Evolutionary conservation across 2,113 vertebrate species (phyloP).

Genomic region (Xiphorhynchus elegans): DNA sequence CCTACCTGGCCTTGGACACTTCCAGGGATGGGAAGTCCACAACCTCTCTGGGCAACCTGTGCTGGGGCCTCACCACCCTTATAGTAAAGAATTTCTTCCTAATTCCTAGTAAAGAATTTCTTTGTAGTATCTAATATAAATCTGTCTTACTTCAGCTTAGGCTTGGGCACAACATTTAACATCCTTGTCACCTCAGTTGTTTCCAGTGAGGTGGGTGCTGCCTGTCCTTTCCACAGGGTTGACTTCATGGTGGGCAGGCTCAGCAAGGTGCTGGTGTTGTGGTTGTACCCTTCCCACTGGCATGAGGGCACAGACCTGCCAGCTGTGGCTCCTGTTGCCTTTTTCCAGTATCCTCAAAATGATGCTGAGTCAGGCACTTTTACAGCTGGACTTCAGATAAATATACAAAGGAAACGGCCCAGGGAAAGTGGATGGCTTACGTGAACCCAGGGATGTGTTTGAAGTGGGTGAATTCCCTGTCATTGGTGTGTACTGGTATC

Average conservation of each 20-base stretch:
- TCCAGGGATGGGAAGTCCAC: not conserved
- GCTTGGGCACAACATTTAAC: too few species aligned
- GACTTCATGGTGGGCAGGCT: accelerated
- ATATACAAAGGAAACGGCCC: not conserved
- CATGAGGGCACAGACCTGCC: accelerated
- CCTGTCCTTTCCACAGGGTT: not conserved
- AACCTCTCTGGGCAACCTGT: accelerated
- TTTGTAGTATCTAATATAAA: not conserved
- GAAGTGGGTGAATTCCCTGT: not conserved
- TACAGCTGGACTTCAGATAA: not conserved
- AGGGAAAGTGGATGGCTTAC: not conserved
- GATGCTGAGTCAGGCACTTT: not conserved
- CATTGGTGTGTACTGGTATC: accelerated
- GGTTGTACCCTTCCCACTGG: accelerated
- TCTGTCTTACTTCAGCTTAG: accelerated
- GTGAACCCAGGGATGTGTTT: not conserved
- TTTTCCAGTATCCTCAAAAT: not conserved
- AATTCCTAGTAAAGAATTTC: not conserved
- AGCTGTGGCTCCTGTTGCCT: not conserved
- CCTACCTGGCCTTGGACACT: not conserved
- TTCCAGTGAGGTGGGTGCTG: not conserved
- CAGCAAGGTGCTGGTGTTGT: not conserved
- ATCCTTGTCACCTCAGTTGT: not conserved
- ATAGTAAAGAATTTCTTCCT: not conserved
- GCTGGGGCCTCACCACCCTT: accelerated